Percentiles rank a stretch among this genome's conserved stretches.
These are phyloP conservation scores for Boulengeromyrus knoepffleri DNA, from an alignment of 2,113 vertebrate species.

Conservation along the genomic window DNA sequence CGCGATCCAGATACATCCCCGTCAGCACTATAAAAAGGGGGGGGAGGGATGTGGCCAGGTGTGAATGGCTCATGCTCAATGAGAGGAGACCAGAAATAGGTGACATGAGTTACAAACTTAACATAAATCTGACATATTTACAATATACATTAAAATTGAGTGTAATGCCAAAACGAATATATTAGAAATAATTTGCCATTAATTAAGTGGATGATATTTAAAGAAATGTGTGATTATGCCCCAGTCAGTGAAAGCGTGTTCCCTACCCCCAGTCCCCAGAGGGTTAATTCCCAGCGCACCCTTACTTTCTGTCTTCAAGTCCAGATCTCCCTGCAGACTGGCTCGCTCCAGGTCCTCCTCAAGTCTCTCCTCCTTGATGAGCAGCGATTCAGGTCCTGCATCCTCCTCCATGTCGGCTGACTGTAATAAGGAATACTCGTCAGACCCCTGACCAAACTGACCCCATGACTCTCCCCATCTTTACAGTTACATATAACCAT, in stretches of 20 bases:
- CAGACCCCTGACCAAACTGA: not conserved
- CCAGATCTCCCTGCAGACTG: not conserved
- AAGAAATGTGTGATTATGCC: not conserved
- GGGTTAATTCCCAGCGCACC: not conserved
- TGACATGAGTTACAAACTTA: too few species aligned
- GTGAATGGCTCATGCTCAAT: too few species aligned
- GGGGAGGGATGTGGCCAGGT: too few species aligned
- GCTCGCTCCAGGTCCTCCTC: not conserved
- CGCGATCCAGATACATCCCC: too few species aligned
- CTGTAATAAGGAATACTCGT: not conserved
- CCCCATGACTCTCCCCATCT: not conserved
- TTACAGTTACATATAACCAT: not conserved
- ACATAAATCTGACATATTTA: too few species aligned
- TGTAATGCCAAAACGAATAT: too few species aligned
- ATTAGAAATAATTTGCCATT: too few species aligned
- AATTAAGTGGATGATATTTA: too few species aligned
- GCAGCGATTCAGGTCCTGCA: not conserved
- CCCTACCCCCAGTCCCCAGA: not conserved
- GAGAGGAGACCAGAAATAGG: too few species aligned
- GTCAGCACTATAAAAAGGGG: too few species aligned
- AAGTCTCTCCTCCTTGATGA: slow-evolving; percentile 16
- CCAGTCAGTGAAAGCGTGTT: not conserved
- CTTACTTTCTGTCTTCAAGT: slow-evolving; percentile 52
- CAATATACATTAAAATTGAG: too few species aligned
- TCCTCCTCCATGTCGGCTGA: slow-evolving; percentile 6